Conservation (phyloP, 2,797 vertebrate genomes). For the Neosilurus hyrtlii region DNA sequence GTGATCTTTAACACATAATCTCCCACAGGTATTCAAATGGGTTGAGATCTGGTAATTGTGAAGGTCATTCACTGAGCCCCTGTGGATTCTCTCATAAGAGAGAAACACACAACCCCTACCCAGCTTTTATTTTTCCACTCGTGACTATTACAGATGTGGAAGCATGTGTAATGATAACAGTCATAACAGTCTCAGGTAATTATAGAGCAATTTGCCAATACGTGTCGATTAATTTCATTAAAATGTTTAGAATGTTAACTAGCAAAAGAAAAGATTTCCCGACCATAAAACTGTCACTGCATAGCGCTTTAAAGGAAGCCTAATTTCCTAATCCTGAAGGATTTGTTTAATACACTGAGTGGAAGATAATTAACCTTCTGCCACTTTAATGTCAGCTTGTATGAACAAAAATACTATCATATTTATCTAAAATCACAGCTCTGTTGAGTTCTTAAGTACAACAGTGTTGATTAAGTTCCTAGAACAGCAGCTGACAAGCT, state of each 20-base stretch:
- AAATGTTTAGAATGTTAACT: neutral
- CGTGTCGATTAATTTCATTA: neutral
- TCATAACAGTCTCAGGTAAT: neutral
- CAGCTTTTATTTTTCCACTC: neutral
- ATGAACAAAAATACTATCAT: neutral
- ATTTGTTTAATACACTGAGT: neutral
- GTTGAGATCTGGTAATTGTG: constrained; percentile 3
- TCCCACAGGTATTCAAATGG: neutral
- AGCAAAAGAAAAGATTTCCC: neutral
- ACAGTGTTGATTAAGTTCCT: neutral
- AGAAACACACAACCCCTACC: neutral
- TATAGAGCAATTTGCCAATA: neutral
- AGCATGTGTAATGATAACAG: neutral
- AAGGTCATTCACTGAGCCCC: neutral
- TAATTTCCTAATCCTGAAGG: neutral
- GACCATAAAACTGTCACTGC: neutral
- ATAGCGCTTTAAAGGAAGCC: neutral
- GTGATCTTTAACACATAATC: neutral
- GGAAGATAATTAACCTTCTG: neutral
- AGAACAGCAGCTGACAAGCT: neutral
- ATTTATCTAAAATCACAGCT: neutral
- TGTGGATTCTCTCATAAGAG: neutral
- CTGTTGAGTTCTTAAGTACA: neutral
- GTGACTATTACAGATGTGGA: neutral
- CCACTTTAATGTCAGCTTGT: neutral